These are phyloP conservation scores for Heterodera carotae DNA, from an alignment of 1,140 invertebrate species.

Conservation along the genomic window DNA sequence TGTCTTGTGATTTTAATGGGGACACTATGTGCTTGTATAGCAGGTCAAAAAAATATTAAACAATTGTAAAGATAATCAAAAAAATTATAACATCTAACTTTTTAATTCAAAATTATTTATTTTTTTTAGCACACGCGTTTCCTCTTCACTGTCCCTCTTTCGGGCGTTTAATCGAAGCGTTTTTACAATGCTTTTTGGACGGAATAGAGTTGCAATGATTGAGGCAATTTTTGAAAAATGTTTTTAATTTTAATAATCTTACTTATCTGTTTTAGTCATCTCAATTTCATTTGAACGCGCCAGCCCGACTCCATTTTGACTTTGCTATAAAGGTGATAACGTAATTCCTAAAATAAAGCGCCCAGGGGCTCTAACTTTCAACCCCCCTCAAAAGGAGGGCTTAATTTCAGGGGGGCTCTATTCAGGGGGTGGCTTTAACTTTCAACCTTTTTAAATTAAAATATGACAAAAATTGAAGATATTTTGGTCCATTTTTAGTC, in stretches of 20 bases:
- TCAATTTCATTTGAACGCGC: constrained; percentile 53
- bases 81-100: too few species aligned
- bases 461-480: background rate
- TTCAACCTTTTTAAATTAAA: too few species aligned
- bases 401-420: too few species aligned
- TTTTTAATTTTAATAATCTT: background rate
- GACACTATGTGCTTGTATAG: constrained; percentile 58
- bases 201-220: constrained; percentile 52
- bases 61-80: too few species aligned
- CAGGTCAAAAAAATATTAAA: background rate
- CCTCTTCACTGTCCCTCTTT: constrained; percentile 29
- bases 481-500: background rate
- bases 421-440: too few species aligned
- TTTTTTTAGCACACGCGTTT: constrained; percentile 37
- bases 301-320: constrained; percentile 60
- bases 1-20: constrained; percentile 54
- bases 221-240: constrained; percentile 31
- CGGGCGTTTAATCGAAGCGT: constrained; percentile 39
- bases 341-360: too few species aligned
- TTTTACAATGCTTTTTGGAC: constrained; percentile 47
- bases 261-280: constrained; percentile 23
- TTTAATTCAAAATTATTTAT: constrained; percentile 12
- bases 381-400: too few species aligned
- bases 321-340: constrained; percentile 54
- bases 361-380: too few species aligned